These are phyloP conservation scores for Bubo scandiacus DNA, from an alignment of 2,113 vertebrate genomes.

Conservation along the genomic window DNA sequence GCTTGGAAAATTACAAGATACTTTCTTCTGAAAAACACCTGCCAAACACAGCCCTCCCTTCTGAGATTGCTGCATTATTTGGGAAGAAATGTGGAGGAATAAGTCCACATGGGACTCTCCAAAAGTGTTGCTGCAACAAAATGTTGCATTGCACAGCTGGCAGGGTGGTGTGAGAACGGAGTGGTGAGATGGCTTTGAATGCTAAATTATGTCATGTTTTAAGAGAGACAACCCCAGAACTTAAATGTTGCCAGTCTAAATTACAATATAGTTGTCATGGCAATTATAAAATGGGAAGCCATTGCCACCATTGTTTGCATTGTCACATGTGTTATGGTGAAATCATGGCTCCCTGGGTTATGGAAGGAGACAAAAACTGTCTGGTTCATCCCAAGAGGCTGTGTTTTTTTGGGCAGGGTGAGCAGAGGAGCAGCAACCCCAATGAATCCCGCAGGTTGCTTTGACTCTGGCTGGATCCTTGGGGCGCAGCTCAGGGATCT, in stretches of 20 bases:
- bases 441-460: background rate
- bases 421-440: background rate
- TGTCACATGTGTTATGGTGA: background rate
- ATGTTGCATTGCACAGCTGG: background rate
- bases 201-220: background rate
- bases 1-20: background rate
- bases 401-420: background rate
- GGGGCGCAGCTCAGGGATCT: background rate
- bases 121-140: background rate
- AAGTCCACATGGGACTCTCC: background rate
- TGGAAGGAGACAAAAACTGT: background rate
- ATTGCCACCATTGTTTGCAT: background rate
- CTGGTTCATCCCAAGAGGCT: background rate
- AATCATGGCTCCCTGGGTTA: background rate
- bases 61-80: background rate
- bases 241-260: background rate
- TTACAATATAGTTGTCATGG: background rate
- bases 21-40: background rate
- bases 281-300: slow-evolving; percentile 11
- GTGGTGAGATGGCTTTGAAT: background rate
- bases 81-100: background rate
- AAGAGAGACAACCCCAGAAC: background rate
- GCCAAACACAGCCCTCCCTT: background rate
- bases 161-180: fast-evolving
- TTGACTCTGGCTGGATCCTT: background rate